phyloP scores from a whole-genome alignment of 2,888 invertebrate genomes.

The Drosophila neotestacea region DNA sequence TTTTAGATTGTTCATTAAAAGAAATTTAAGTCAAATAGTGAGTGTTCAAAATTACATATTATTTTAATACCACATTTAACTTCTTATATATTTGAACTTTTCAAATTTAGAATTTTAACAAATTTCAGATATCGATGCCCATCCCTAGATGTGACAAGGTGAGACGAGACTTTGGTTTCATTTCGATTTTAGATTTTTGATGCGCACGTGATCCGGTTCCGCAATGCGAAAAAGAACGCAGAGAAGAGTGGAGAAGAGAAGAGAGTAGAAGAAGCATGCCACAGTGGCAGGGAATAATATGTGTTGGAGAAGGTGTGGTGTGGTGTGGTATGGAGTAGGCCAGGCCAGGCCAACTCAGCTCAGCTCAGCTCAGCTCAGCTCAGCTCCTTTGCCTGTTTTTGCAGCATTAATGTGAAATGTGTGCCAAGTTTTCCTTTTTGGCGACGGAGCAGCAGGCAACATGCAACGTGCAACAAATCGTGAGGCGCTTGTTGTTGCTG shows the following conservation, averaged over 20 bases:
- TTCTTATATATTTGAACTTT: no score
- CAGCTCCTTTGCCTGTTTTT: constrained; percentile 13
- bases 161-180: constrained; percentile 34
- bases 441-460: constrained; percentile 14
- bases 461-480: constrained; percentile 39
- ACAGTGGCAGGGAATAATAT: background rate
- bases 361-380: background rate
- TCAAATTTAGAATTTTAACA: no score
- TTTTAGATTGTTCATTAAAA: no score
- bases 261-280: background rate
- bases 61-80: no score
- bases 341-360: no score
- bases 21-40: no score
- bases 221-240: constrained; percentile 49
- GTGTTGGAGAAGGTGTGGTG: background rate
- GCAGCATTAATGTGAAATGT: constrained; percentile 65
- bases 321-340: background rate
- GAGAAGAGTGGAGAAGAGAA: background rate
- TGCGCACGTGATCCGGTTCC: constrained; percentile 56
- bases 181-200: constrained; percentile 52
- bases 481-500: constrained; percentile 22
- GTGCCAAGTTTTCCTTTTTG: constrained; percentile 66
- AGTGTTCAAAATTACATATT: no score
- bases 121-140: no score
- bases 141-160: background rate